phyloP scores from a whole-genome alignment of 2,888 invertebrate genomes.

The Alentia gelatinosa region DNA sequence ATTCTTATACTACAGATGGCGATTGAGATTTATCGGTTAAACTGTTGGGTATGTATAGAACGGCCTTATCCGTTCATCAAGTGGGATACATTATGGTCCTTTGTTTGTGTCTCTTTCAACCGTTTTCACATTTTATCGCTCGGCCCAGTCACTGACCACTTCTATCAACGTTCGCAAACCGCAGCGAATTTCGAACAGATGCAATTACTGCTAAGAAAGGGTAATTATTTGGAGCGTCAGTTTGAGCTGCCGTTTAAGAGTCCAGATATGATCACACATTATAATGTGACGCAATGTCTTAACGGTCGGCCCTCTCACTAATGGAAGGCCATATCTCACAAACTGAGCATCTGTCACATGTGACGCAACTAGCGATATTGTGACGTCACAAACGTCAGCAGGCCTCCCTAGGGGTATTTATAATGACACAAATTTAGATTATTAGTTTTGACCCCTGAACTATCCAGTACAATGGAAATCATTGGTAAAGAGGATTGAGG shows the following conservation, averaged over 20 bases:
- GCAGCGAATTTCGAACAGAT: constrained; percentile 13
- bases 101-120: too few relatives aligned
- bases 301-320: not conserved
- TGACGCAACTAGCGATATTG: not conserved
- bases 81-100: too few relatives aligned
- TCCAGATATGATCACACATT: constrained; percentile 21
- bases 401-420: not conserved
- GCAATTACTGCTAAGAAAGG: not conserved
- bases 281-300: constrained; percentile 1
- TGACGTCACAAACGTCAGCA: not conserved
- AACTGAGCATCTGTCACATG: not conserved
- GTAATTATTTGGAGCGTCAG: not conserved
- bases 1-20: too few relatives aligned
- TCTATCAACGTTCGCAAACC: not conserved
- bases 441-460: not conserved
- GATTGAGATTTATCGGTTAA: too few relatives aligned
- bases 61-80: too few relatives aligned
- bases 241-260: not conserved
- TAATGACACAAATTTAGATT: not conserved
- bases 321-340: constrained; percentile 45
- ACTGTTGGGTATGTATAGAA: too few relatives aligned
- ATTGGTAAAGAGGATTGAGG: too few relatives aligned
- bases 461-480: too few relatives aligned
- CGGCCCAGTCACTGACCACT: not conserved
- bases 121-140: too few relatives aligned